These are phyloP conservation scores for Hipparchia sbordonii DNA, from an alignment of 2,888 invertebrate genomes.

Conservation along the genomic window DNA sequence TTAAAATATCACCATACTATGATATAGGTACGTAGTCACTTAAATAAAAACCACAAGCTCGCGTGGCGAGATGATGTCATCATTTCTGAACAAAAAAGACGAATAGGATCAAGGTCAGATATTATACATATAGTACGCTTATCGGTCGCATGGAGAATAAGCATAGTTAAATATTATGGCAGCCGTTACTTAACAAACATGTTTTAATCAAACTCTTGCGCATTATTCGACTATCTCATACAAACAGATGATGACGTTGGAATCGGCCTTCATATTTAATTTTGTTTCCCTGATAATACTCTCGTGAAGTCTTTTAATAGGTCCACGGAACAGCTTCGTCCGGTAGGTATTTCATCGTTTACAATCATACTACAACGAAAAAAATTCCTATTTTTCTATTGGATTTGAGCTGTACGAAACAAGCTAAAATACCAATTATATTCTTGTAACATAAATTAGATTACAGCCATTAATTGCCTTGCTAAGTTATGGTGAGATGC, in stretches of 20 bases:
- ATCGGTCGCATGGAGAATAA: background rate
- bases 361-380: background rate
- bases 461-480: too few species aligned
- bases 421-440: background rate
- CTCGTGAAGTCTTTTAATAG: background rate
- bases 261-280: conserved; percentile 15
- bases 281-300: background rate
- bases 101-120: conserved; percentile 7
- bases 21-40: background rate
- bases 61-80: background rate
- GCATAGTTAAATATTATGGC: background rate
- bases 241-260: background rate
- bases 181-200: background rate
- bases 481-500: too few species aligned
- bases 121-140: background rate
- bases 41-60: background rate
- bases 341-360: background rate
- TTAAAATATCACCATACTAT: too few species aligned
- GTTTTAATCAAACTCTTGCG: conserved; percentile 3
- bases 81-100: background rate
- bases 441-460: background rate
- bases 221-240: background rate
- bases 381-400: background rate
- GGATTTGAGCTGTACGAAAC: background rate
- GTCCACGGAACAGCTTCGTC: background rate